phyloP scores from a whole-genome alignment of 2,797 vertebrate species.

The Pipistrellus nathusii region DNA sequence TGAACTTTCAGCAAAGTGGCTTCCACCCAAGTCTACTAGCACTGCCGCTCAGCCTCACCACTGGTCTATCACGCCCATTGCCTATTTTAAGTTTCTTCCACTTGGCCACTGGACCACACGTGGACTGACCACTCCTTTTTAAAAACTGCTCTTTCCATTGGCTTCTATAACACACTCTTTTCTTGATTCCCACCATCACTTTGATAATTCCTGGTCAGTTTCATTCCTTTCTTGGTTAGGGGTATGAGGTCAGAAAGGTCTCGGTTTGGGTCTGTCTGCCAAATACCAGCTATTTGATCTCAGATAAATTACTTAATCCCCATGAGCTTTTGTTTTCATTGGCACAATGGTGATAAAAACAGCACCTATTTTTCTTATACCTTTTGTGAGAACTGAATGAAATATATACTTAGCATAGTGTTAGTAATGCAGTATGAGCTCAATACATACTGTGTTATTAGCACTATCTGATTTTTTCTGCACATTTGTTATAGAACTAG shows the following conservation, averaged over 20 bases:
- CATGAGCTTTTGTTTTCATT: background rate
- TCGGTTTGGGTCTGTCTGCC: background rate
- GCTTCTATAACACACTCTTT: background rate
- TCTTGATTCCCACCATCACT: background rate
- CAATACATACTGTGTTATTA: background rate
- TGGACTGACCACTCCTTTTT: background rate
- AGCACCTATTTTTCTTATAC: background rate
- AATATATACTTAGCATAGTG: background rate
- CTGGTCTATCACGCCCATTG: background rate
- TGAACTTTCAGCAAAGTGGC: background rate
- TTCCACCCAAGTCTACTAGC: background rate
- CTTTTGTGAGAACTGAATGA: constrained; percentile 20
- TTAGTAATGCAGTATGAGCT: background rate
- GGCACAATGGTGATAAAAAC: background rate
- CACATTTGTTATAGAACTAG: background rate
- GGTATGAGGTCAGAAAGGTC: background rate
- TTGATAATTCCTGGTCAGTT: background rate
- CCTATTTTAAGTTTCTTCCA: background rate
- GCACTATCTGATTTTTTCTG: background rate
- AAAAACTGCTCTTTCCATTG: background rate
- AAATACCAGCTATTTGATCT: background rate
- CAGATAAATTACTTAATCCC: background rate
- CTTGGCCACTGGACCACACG: background rate
- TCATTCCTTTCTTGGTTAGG: background rate
- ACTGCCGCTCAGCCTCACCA: background rate